Evolutionary conservation across 2,113 vertebrate genomes (phyloP), one percentile per base, ranked within the genome.

Genomic region (Thalassoma bifasciatum): DNA sequence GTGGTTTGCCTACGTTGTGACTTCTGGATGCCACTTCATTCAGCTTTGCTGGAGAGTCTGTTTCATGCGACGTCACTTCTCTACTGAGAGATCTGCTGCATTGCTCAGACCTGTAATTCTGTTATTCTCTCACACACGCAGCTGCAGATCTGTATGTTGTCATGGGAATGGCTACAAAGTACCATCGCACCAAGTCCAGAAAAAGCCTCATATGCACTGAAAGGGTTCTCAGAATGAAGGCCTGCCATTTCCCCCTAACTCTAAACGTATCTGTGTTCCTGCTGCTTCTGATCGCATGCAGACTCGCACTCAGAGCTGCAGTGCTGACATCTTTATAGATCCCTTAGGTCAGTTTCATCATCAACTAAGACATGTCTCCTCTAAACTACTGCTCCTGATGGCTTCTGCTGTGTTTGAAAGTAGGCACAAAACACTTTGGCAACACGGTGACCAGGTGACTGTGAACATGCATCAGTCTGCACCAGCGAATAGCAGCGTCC

Each of bases 91-190:
- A 72, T 46, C 24, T 5, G 42, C 71, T 34, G 36, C 58, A 60
- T 75, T 63, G 80, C 73, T 74, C 70, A 64, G 59, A 61, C 47
- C 23, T 16, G n/a, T 80, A 72, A 81, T 81, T 85, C 66, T 69
- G n/a, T 79, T 75, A 58, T 13, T 34, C 14, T 37, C 66, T 50
- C 70, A 59, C 73, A 68, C 23, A 50, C 49, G 50, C 12, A 78
- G 44, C 46, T 16, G 34, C 10, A 34, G 64, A 81, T 61, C 52
- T 75, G 42, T 62, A 36, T 62, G 75, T 70, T 91, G 80, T 82
- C 87, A 87, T 81, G 69, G 79, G 72, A 85, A 90, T 87, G 65
- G 74, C n/a, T 65, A 78, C 86, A 84, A 84, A 40, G 74, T 57
- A 46, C 51, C 72, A 61, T 69, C 52, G 22, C 56, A 50, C 56